Base-by-base conservation (phyloP, 2,113 vertebrate species). In the Anarhynchus alexandrinus region DNA sequence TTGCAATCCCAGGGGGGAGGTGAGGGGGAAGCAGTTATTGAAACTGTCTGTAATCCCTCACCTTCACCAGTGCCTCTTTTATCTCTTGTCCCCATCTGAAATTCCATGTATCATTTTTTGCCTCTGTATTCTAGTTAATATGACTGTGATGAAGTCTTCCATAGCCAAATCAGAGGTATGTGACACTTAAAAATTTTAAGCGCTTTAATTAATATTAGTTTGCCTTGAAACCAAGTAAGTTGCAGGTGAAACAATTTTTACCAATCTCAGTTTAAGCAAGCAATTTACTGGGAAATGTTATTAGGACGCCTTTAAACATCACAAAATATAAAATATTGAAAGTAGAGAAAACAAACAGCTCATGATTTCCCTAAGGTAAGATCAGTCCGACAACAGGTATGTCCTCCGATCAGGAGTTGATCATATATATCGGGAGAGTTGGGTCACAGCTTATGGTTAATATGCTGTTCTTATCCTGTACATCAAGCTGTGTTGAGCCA, bases 1-100 rank as follows among this genome's bases (percentile, higher is more conserved):
- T 61, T 83, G 12, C 27, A 82, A 7, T 4, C 21, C 6, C 2
- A 4, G 2, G 6, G 6, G 0, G 9, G 6, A 5, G 0, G 9
- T 6, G 8, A 4, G 12, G 2, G 7, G 26, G 27, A 21, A 32
- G 16, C 14, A 51, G 10, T 61, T 51, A 27, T 2, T 83, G 78
- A 84, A 79, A 45, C 8, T 34, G 12, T 42, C 49, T 30, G 10
- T 55, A 88, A 42, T 47, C 9, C 15, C 10, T 74, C n/a, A n/a
- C 38, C 4, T 81, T 88, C n/a, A 66, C 6, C 40, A 36, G 9
- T n/a, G 10, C 26, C 13, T 82, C 25, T 54, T 81, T 43, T 17
- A n/a, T 55, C 12, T 36, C 26, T 32, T 65, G 36, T 43, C 11
- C 6, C 16, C 4, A 22, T 52, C 12, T 61, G 7, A 38, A 66